Evolutionary conservation across 2,797 vertebrate genomes (phyloP).

Genomic region (Mus minutoides): DNA sequence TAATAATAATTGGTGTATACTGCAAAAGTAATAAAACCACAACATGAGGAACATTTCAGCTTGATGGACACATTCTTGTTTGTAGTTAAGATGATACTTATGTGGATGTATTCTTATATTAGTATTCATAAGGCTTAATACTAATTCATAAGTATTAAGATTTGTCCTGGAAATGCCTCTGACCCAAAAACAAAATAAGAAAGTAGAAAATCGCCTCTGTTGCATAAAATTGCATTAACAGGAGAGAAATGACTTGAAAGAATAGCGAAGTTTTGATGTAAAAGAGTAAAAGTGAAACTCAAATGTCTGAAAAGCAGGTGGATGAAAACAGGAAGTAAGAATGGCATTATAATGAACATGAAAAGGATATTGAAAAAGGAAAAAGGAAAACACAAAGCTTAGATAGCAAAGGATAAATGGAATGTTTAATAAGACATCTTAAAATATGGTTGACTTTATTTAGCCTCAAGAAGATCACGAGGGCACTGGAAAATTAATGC

Average conservation of each 20-base stretch:
- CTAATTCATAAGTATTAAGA: background rate
- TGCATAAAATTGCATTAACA: slow-evolving; percentile 1
- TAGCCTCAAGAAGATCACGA: slow-evolving; percentile 64
- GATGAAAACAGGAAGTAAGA: slow-evolving; percentile 17
- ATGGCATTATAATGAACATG: slow-evolving; percentile 59
- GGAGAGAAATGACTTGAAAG: background rate
- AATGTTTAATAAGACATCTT: slow-evolving; percentile 50
- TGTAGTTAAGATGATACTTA: background rate
- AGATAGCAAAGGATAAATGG: slow-evolving; percentile 53
- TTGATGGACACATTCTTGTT: background rate
- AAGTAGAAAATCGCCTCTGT: background rate
- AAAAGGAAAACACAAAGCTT: slow-evolving; percentile 60
- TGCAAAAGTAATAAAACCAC: background rate
- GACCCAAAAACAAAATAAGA: slow-evolving; percentile 21
- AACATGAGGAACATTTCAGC: background rate
- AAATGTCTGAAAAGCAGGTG: background rate
- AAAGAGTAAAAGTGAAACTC: background rate
- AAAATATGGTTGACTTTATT: slow-evolving; percentile 62
- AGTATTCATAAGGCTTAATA: background rate
- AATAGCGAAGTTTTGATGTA: background rate
- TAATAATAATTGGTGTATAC: background rate
- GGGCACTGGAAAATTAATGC: slow-evolving; percentile 74
- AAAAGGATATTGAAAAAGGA: slow-evolving; percentile 73
- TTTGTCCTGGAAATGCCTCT: background rate
- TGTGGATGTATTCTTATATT: background rate